A percentile compares a stretch with the other conserved stretches of the same genome.
These are phyloP conservation scores for Temnothorax nylanderi DNA, from an alignment of 1,140 invertebrate species.

Conservation along the genomic window DNA sequence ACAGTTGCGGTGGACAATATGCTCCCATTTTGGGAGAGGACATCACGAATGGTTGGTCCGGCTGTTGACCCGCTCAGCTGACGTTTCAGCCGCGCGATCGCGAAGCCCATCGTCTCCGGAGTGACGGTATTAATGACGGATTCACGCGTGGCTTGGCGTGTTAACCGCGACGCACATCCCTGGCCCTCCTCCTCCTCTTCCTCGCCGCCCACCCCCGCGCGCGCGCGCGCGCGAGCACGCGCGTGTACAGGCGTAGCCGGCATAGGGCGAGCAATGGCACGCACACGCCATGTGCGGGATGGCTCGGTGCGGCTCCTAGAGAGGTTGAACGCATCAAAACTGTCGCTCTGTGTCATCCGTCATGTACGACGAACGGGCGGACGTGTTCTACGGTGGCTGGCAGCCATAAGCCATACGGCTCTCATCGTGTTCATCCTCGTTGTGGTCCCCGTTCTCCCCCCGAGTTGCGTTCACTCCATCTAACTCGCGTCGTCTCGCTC, in stretches of 20 bases:
- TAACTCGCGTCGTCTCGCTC: conserved; percentile 20
- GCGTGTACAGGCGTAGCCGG: conserved; percentile 54
- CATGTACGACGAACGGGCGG: conserved; percentile 81
- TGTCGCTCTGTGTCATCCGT: conserved; percentile 81
- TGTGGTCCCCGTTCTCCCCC: conserved; percentile 30
- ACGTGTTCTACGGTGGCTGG: conserved; percentile 77
- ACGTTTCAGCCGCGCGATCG: conserved; percentile 50
- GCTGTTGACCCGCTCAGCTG: conserved; percentile 40
- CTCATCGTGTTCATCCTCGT: conserved; percentile 69
- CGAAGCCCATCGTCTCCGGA: conserved; percentile 12
- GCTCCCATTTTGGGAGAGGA: conserved; percentile 33
- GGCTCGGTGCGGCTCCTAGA: conserved; percentile 69
- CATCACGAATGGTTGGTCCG: not conserved
- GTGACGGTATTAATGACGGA: conserved; percentile 82
- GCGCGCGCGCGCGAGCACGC: conserved; percentile 30
- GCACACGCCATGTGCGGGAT: conserved; percentile 44
- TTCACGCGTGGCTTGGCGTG: conserved; percentile 82
- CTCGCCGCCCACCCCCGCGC: conserved; percentile 1
- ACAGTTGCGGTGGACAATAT: conserved; percentile 34
- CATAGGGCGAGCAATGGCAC: not conserved
- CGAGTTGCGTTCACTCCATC: not conserved
- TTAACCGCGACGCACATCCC: conserved; percentile 69
- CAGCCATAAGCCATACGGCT: conserved; percentile 72
- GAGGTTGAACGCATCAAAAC: conserved; percentile 80
- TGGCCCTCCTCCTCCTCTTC: not conserved